These are phyloP conservation scores for Darwinula stevensoni DNA, from an alignment of 2,888 invertebrate genomes.

Conservation along the genomic window DNA sequence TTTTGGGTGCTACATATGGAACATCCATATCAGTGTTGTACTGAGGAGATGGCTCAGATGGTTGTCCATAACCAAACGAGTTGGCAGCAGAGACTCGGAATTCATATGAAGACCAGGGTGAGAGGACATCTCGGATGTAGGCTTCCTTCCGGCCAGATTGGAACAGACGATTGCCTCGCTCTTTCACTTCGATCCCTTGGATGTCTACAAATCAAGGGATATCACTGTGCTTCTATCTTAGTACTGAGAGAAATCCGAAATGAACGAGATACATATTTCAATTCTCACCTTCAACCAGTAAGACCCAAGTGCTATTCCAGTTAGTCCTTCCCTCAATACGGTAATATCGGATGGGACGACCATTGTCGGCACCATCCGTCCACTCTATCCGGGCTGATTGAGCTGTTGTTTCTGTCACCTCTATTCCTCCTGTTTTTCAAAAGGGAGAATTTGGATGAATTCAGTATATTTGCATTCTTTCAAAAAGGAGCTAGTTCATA, in stretches of 20 bases:
- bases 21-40: conserved; percentile 50
- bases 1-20: conserved; percentile 42
- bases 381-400: conserved; percentile 47
- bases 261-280: too few relatives aligned
- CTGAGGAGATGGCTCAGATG: conserved; percentile 56
- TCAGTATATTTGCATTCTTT: too few relatives aligned
- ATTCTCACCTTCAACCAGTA: too few relatives aligned
- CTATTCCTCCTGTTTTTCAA: conserved; percentile 44
- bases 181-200: too few relatives aligned
- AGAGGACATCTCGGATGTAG: conserved; percentile 29
- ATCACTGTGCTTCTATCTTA: too few relatives aligned
- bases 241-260: too few relatives aligned
- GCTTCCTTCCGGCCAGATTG: conserved; percentile 34
- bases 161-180: too few relatives aligned
- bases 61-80: conserved; percentile 37
- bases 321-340: conserved; percentile 53
- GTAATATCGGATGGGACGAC: conserved; percentile 43
- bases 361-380: conserved; percentile 70
- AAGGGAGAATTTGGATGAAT: too few relatives aligned
- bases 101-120: conserved; percentile 67
- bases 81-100: conserved; percentile 72
- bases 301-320: conserved; percentile 63
- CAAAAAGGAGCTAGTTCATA: too few relatives aligned
- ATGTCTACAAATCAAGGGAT: too few relatives aligned
- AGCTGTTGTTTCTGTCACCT: conserved; percentile 41